Base-by-base conservation (phyloP, 1,140 invertebrate species). In the Ceratina australensis region DNA sequence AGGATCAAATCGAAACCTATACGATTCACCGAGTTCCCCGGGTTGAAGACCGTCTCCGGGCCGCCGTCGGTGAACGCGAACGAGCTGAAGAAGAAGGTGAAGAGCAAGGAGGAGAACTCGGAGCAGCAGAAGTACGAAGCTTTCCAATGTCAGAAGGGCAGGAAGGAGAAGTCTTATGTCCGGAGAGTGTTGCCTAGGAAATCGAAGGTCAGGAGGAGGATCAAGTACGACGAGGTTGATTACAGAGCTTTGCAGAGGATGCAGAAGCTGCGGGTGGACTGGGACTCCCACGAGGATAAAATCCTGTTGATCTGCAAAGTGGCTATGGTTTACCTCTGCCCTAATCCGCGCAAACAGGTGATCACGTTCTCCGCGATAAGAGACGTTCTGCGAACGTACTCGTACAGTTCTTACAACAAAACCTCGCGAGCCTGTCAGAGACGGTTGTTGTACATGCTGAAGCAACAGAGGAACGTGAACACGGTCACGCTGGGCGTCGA, bases 351-450 rank as follows among this genome's bases (percentile, higher is more conserved):
- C 2, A 92, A 91, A 75, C 93, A 93, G 79, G 83, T 91, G 33
- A 93, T 93, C 80, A 84, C 91, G 18, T 93, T 94, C 82, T 87
- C 87, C 20, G 82, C 93, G 15, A 90, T 96, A 1, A 90, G 96
- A 18, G 95, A 96, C 83, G 84, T 96, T 4, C 85, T 97, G 0
- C 94, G 95, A 72, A 83, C 87, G 77, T 92, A 91, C 66, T 93
- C 89, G 12, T 92, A 87, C 89, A 91, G 61, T 33, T 94, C 93
- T 13, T 86, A 91, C 28, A 95, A 96, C 81, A 97, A 97, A 89
- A 96, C 96, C 0, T 95, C 95, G 0, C 87, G 93, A 63, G 95
- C 96, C 0, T 96, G 95, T 89, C 94, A 95, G 75, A 89, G 96
- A 10, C 90, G 96, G 22, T 89, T 95, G 3, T 86, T 93, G 10